phyloP scores from a whole-genome alignment of 1,140 invertebrate genomes.

The Parapsyche elsis region DNA sequence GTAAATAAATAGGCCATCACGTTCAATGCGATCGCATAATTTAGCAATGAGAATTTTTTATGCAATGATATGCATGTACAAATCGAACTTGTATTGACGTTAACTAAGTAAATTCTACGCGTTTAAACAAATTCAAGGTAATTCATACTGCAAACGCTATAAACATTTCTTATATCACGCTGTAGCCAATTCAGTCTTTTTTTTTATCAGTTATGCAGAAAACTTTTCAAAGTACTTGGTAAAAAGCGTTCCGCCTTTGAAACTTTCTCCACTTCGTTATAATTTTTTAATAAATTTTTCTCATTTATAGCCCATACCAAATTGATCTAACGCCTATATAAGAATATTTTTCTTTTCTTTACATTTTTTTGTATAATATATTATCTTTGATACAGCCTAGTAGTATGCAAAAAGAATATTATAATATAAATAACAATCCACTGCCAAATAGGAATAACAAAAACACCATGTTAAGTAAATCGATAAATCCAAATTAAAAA shows the following conservation, averaged over 20 bases:
- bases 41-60: background rate
- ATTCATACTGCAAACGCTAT: conserved; percentile 32
- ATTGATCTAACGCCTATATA: conserved; percentile 35
- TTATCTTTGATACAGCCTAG: conserved; percentile 34
- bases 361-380: conserved; percentile 23
- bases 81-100: conserved; percentile 22
- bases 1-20: conserved; percentile 25
- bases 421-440: conserved; percentile 38
- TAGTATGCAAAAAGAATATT: conserved; percentile 32
- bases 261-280: conserved; percentile 4
- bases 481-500: conserved; percentile 37
- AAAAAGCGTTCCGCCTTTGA: conserved; percentile 13
- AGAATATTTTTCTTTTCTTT: conserved; percentile 37
- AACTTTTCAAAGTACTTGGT: conserved; percentile 20
- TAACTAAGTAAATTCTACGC: conserved; percentile 23
- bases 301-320: conserved; percentile 23
- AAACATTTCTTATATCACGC: conserved; percentile 41
- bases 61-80: conserved; percentile 29
- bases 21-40: background rate
- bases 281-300: background rate
- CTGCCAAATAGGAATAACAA: conserved; percentile 46
- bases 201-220: conserved; percentile 33
- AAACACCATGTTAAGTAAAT: conserved; percentile 43
- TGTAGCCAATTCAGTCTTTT: conserved; percentile 41
- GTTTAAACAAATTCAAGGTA: conserved; percentile 35